These are phyloP conservation scores for Apocrypta bakeri DNA, from an alignment of 1,140 invertebrate genomes.

Conservation along the genomic window DNA sequence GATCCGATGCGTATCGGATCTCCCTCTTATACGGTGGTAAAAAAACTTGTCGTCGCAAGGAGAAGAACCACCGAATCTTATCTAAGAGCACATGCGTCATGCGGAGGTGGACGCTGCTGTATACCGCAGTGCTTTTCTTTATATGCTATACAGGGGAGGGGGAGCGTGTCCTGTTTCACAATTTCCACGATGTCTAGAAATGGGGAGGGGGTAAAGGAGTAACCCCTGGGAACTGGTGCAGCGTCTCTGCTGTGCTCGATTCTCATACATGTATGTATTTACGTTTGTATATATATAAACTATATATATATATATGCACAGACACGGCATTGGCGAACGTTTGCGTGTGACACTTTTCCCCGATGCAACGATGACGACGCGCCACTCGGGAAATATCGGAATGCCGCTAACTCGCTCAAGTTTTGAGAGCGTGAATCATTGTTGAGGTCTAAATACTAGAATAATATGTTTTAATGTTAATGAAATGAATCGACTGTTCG, in stretches of 20 bases:
- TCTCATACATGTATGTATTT: neutral
- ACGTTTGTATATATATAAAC: neutral
- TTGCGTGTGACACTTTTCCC: slow-evolving; percentile 39
- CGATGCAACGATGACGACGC: slow-evolving; percentile 26
- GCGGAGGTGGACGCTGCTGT: neutral
- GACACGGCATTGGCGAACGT: neutral
- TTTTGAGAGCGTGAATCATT: neutral
- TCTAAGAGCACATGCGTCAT: slow-evolving; percentile 26
- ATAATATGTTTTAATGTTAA: neutral
- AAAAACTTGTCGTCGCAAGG: neutral
- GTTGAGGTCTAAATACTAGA: neutral
- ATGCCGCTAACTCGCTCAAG: slow-evolving; percentile 25
- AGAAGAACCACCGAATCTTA: slow-evolving; percentile 20
- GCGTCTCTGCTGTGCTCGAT: slow-evolving; percentile 12
- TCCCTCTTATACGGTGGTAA: neutral
- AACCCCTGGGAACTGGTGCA: neutral
- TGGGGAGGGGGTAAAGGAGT: neutral
- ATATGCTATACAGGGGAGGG: neutral
- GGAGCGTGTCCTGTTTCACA: slow-evolving; percentile 37
- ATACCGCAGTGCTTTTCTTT: slow-evolving; percentile 40
- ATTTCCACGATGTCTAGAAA: slow-evolving; percentile 24
- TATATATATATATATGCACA: neutral
- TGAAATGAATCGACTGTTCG: neutral
- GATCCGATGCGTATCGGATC: neutral
- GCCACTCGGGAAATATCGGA: slow-evolving; percentile 39